A percentile compares a stretch with the other conserved stretches of the same genome.
Conservation (phyloP, 2,888 invertebrate genomes). For the Plebejus argus region DNA sequence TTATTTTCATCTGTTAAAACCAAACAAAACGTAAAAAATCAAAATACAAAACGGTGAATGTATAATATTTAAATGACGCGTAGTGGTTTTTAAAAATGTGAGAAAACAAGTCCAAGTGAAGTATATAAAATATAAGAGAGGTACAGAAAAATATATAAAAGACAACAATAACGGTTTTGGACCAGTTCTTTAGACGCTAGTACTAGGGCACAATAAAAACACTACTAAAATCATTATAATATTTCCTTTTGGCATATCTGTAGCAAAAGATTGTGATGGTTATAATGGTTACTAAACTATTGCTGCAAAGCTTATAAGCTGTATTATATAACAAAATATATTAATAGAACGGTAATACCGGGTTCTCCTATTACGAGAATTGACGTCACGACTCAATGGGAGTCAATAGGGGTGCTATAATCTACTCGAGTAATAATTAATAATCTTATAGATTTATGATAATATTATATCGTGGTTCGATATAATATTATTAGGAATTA, state of each 20-base stretch:
- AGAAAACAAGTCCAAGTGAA: not conserved
- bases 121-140: not conserved
- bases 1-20: too few species aligned
- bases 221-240: too few species aligned
- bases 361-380: conserved; percentile 48
- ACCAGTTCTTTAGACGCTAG: too few species aligned
- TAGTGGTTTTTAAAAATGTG: not conserved
- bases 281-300: not conserved
- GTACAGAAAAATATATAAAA: too few species aligned
- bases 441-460: conserved; percentile 9
- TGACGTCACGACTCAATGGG: conserved; percentile 65
- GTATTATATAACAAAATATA: not conserved
- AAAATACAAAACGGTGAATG: too few species aligned
- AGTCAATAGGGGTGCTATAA: conserved; percentile 56
- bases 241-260: too few species aligned
- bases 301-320: not conserved
- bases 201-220: too few species aligned
- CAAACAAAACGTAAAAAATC: too few species aligned
- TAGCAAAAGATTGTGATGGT: not conserved
- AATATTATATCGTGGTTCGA: not conserved
- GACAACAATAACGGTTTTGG: too few species aligned
- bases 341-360: conserved; percentile 11
- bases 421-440: conserved; percentile 34
- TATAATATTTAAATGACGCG: not conserved
- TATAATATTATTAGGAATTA: not conserved